A percentile compares a stretch with the other conserved stretches of the same genome.
Evolutionary conservation across 2,797 vertebrate species (phyloP).

Genomic region (Ctenochaetus hawaiiensis): DNA sequence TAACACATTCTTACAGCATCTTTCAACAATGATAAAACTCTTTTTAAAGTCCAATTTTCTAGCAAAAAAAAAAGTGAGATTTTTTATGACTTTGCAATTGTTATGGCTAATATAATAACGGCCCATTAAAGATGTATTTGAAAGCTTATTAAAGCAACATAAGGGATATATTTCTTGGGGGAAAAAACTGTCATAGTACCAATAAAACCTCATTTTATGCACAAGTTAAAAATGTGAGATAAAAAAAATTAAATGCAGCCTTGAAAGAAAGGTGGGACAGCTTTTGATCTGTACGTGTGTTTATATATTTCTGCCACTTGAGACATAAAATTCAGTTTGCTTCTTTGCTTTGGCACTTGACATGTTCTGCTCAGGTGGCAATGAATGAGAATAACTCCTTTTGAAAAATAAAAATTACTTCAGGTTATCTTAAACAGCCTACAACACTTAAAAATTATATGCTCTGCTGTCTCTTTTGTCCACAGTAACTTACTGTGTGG

Average conservation of each 20-base stretch:
- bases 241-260: background rate
- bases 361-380: background rate
- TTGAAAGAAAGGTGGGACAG: background rate
- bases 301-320: background rate
- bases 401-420: background rate
- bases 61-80: background rate
- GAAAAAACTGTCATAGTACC: background rate
- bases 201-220: slow-evolving; percentile 31
- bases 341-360: background rate
- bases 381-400: background rate
- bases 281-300: slow-evolving; percentile 5
- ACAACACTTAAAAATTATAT: background rate
- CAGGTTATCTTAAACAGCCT: background rate
- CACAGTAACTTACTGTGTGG: background rate
- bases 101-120: slow-evolving; percentile 6
- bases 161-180: slow-evolving; percentile 3
- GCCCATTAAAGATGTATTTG: slow-evolving; percentile 22
- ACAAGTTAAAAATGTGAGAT: slow-evolving; percentile 10
- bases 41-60: slow-evolving; percentile 3
- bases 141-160: slow-evolving; percentile 35
- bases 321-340: background rate
- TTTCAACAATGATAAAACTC: slow-evolving; percentile 14
- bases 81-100: slow-evolving; percentile 6
- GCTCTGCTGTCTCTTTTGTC: background rate
- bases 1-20: background rate